A percentile compares a stretch with the other conserved stretches of the same genome.
phyloP scores from a whole-genome alignment of 2,888 invertebrate genomes.

The Teleogryllus oceanicus region DNA sequence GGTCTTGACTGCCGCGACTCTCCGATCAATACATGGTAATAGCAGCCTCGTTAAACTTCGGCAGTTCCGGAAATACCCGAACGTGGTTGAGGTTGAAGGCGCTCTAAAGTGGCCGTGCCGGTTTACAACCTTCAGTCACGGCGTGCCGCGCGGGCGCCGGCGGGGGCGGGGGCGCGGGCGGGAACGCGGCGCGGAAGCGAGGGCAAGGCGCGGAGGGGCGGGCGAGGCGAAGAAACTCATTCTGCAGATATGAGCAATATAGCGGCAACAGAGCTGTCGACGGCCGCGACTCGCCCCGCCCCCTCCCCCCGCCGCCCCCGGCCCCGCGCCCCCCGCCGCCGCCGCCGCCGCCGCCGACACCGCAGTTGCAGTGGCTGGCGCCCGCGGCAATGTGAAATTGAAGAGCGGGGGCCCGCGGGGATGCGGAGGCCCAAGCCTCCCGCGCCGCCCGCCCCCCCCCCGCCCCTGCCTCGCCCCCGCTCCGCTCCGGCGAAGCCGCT shows the following conservation, averaged over 20 bases:
- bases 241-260: not conserved
- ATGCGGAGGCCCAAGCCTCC: too few species aligned
- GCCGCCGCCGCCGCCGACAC: too few species aligned
- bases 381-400: too few species aligned
- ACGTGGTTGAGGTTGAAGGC: not conserved
- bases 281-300: not conserved
- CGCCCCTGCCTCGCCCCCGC: too few species aligned
- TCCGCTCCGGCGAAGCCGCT: too few species aligned
- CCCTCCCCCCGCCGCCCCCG: too few species aligned
- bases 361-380: too few species aligned
- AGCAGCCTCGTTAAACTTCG: conserved; percentile 18
- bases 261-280: not conserved
- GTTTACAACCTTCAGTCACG: not conserved
- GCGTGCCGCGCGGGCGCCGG: not conserved
- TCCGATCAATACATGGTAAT: conserved; percentile 18
- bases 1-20: conserved; percentile 1
- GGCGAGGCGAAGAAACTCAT: not conserved
- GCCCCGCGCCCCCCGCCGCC: too few species aligned
- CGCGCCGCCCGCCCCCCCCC: too few species aligned
- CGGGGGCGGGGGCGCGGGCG: not conserved
- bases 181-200: not conserved
- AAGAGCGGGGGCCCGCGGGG: too few species aligned
- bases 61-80: conserved; percentile 8
- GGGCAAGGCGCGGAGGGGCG: not conserved
- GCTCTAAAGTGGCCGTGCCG: conserved; percentile 9